Conservation (phyloP, 2,113 vertebrate species). For the Fulmarus glacialis region DNA sequence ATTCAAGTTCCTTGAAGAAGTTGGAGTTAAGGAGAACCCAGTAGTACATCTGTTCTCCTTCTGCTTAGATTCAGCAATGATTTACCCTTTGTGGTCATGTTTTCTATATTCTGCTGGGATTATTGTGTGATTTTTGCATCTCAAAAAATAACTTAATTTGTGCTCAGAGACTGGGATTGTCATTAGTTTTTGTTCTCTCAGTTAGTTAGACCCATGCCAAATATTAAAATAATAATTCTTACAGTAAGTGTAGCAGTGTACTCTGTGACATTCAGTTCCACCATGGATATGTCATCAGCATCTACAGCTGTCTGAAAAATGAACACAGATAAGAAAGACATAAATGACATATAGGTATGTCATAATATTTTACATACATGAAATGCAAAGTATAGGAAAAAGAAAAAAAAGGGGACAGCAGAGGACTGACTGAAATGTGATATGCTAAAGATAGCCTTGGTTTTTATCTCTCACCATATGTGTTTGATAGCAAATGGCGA, state of each 20-base stretch:
- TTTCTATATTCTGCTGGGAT: neutral
- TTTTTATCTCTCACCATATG: neutral
- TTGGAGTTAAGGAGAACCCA: neutral
- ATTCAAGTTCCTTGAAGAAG: neutral
- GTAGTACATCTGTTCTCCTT: neutral
- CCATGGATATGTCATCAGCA: constrained; percentile 77
- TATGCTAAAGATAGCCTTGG: neutral
- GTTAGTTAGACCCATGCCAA: neutral
- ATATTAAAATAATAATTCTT: constrained; percentile 46
- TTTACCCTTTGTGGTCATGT: neutral
- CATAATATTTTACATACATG: neutral
- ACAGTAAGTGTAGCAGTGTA: constrained; percentile 63
- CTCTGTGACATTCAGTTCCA: constrained; percentile 67
- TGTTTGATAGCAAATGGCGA: neutral
- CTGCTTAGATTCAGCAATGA: neutral
- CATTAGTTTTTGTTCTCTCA: neutral
- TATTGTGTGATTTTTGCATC: neutral
- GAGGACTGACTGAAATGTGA: neutral
- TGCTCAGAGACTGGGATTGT: neutral
- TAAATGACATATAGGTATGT: neutral
- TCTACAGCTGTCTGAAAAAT: constrained; percentile 72
- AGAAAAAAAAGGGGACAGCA: neutral
- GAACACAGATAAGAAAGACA: neutral
- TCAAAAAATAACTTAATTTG: neutral
- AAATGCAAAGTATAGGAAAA: neutral